phyloP scores from a whole-genome alignment of 2,113 vertebrate genomes.

The Osmerus mordax region DNA sequence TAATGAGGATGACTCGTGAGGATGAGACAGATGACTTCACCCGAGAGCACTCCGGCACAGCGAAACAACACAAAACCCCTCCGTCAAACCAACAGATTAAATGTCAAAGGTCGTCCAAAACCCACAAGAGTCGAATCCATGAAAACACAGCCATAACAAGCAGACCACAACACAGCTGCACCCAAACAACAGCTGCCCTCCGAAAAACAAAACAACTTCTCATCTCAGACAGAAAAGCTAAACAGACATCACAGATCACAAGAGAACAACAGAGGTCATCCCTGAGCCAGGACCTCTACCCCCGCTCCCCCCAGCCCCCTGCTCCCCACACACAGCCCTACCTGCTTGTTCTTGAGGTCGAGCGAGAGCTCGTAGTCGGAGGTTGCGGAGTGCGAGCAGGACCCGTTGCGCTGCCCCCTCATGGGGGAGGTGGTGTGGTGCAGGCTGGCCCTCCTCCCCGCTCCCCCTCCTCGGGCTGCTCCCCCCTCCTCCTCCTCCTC shows the following conservation, averaged over 20 bases:
- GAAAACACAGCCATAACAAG: not conserved
- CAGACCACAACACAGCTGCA: not conserved
- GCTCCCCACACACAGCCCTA: constrained; percentile 68
- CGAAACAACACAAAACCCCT: not conserved
- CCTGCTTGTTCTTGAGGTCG: constrained; percentile 99
- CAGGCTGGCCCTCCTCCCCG: constrained; percentile 83
- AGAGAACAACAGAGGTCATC: not conserved
- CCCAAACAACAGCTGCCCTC: constrained; percentile 7
- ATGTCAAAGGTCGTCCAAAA: constrained; percentile 11
- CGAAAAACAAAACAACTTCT: constrained; percentile 21
- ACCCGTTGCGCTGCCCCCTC: constrained; percentile 87
- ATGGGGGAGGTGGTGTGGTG: constrained; percentile 87
- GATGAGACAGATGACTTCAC: constrained; percentile 22
- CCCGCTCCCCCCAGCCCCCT: constrained; percentile 16
- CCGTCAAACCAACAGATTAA: constrained; percentile 17
- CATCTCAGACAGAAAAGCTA: constrained; percentile 38
- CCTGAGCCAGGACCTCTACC: not conserved
- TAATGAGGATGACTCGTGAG: constrained; percentile 22
- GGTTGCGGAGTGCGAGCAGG: constrained; percentile 83
- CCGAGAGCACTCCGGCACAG: not conserved
- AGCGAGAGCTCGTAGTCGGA: constrained; percentile 97
- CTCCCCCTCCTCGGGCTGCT: constrained; percentile 60
- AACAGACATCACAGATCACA: constrained; percentile 43
- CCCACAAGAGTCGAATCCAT: constrained; percentile 5
- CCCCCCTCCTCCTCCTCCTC: constrained; percentile 65